Percentiles rank a stretch among this genome's conserved stretches.
These are phyloP conservation scores for Drosophila hamatofila DNA, from an alignment of 2,888 invertebrate genomes.

Conservation along the genomic window DNA sequence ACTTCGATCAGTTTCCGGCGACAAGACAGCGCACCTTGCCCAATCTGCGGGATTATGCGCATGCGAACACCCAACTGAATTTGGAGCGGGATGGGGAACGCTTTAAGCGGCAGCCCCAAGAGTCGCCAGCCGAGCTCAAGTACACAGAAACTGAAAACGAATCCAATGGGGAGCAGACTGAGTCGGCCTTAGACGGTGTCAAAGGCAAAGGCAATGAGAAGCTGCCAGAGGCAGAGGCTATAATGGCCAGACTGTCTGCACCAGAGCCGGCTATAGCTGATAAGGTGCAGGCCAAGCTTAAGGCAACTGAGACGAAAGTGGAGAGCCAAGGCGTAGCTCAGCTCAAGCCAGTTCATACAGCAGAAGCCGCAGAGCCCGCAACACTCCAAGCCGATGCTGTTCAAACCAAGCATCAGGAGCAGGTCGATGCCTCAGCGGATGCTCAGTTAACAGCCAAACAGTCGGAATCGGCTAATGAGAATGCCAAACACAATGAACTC, in stretches of 20 bases:
- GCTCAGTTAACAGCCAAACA: not conserved
- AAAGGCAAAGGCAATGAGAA: not conserved
- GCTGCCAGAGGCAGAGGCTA: conserved; percentile 9
- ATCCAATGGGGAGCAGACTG: not conserved
- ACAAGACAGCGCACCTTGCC: conserved; percentile 34
- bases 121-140: not conserved
- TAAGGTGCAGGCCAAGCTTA: not conserved
- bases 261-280: not conserved
- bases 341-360: not conserved
- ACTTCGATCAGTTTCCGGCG: conserved; percentile 38
- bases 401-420: not conserved
- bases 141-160: not conserved
- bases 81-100: conserved; percentile 24
- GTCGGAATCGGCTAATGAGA: not conserved
- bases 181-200: not conserved
- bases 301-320: not conserved
- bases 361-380: not conserved
- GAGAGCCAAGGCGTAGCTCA: not conserved
- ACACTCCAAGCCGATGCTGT: not conserved
- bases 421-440: not conserved
- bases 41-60: conserved; percentile 43
- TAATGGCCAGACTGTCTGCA: conserved; percentile 12
- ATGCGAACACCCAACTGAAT: conserved; percentile 28
- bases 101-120: conserved; percentile 43
- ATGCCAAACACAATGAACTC: not conserved